Conservation (phyloP, 2,113 vertebrate genomes). For the Arvicanthis niloticus region DNA sequence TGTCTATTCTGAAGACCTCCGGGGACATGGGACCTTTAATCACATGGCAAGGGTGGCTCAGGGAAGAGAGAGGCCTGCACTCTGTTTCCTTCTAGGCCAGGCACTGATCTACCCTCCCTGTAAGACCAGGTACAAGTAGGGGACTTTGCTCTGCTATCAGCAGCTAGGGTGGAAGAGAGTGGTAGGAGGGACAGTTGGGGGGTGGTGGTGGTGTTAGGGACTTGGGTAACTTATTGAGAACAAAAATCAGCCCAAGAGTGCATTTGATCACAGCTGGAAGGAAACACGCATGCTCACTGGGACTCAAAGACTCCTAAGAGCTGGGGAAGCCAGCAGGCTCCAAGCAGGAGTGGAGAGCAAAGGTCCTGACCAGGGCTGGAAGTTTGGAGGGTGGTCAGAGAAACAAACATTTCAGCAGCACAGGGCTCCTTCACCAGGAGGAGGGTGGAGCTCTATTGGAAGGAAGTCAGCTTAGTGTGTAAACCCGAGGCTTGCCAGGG, state of each 20-base stretch:
- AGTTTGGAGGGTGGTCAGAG: neutral
- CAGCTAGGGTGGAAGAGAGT: neutral
- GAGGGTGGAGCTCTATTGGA: neutral
- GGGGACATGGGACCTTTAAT: neutral
- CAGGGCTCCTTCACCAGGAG: neutral
- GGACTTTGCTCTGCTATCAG: neutral
- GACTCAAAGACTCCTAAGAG: neutral
- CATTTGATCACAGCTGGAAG: neutral
- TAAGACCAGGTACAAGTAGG: neutral
- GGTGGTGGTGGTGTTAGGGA: neutral
- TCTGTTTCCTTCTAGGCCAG: conserved; percentile 1
- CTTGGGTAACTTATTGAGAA: neutral
- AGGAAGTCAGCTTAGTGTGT: neutral
- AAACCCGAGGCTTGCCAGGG: neutral
- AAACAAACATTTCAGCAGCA: neutral
- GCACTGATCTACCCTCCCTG: neutral
- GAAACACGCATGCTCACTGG: neutral
- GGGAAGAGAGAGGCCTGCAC: neutral
- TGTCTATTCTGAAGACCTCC: neutral
- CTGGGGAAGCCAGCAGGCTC: neutral
- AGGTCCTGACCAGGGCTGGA: neutral
- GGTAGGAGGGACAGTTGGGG: neutral
- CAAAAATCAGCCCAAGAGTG: neutral
- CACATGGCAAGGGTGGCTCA: neutral
- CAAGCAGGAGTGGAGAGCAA: neutral